These are phyloP conservation scores for Eubucco bourcierii DNA, from an alignment of 2,113 vertebrate genomes.

Conservation along the genomic window DNA sequence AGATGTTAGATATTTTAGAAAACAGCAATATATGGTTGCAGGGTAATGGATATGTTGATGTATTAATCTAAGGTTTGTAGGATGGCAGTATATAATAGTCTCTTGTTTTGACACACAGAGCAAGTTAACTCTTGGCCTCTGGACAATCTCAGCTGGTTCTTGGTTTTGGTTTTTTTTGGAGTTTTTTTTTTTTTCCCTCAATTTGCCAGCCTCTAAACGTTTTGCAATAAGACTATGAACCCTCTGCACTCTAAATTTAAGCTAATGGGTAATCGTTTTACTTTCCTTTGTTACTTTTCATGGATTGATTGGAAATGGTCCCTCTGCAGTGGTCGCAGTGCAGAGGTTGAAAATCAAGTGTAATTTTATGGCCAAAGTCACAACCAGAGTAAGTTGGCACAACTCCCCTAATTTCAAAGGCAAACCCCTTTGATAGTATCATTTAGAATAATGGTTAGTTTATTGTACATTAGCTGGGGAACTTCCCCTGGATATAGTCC, in stretches of 20 bases:
- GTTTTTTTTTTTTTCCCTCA: not conserved
- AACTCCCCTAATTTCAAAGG: constrained; percentile 22
- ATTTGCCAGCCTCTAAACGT: not conserved
- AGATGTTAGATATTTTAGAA: not conserved
- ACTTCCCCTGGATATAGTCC: not conserved
- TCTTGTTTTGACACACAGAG: not conserved
- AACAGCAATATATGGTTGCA: not conserved
- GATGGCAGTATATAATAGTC: not conserved
- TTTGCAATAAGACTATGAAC: not conserved
- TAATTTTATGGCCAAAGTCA: not conserved
- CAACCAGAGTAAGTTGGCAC: not conserved
- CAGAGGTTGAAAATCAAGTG: not conserved
- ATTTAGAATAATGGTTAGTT: not conserved
- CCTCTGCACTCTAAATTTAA: not conserved
- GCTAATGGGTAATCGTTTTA: not conserved
- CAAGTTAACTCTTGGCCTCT: not conserved
- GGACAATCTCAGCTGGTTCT: not conserved
- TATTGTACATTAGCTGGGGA: not conserved
- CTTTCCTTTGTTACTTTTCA: not conserved
- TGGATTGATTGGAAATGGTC: not conserved
- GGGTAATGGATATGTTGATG: not conserved
- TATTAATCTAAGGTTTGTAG: not conserved
- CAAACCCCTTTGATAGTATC: not conserved
- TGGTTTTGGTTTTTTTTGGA: not conserved
- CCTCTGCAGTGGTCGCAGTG: not conserved